Evolutionary conservation across 2,113 vertebrate species (phyloP).

Genomic region (Colossoma macropomum): DNA sequence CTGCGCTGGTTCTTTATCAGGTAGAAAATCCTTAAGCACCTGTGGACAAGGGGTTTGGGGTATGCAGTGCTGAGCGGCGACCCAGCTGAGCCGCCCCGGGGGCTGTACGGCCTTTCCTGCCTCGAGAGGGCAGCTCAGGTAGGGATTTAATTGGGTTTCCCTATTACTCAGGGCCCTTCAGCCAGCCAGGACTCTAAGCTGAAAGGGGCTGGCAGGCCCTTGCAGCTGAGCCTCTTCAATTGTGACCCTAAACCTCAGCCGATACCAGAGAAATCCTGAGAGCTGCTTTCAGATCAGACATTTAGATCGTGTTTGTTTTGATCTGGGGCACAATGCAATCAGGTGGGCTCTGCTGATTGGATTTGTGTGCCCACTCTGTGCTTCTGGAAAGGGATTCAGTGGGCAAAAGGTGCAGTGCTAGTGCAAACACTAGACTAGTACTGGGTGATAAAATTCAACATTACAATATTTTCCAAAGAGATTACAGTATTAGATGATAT

Average conservation of each 20-base stretch:
- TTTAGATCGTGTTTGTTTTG: conserved; percentile 31
- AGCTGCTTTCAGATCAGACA: conserved; percentile 22
- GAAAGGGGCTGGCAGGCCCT: conserved; percentile 9
- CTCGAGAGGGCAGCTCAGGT: conserved; percentile 52
- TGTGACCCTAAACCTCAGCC: conserved; percentile 46
- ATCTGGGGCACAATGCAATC: conserved; percentile 36
- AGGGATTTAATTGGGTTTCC: conserved; percentile 54
- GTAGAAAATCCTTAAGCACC: conserved; percentile 60
- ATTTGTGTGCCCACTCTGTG: conserved; percentile 4
- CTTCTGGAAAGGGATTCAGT: conserved; percentile 2
- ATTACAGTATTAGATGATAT: neutral
- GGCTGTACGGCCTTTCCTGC: conserved; percentile 18
- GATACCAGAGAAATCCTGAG: conserved; percentile 48
- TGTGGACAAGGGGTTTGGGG: conserved; percentile 49
- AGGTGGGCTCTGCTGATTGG: conserved; percentile 49
- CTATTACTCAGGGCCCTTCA: conserved; percentile 54
- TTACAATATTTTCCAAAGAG: neutral
- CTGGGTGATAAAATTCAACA: neutral
- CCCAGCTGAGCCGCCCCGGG: conserved; percentile 33
- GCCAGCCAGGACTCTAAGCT: conserved; percentile 10
- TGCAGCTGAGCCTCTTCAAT: conserved; percentile 48
- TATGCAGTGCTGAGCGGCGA: neutral
- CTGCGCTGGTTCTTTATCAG: conserved; percentile 49
- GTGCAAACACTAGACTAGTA: conserved; percentile 19
- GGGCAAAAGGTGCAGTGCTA: neutral